A percentile compares a stretch with the other conserved stretches of the same genome.
Conservation (phyloP, 37 sponge, comb jelly and placozoan genomes). For the Tethya wilhelma region DNA sequence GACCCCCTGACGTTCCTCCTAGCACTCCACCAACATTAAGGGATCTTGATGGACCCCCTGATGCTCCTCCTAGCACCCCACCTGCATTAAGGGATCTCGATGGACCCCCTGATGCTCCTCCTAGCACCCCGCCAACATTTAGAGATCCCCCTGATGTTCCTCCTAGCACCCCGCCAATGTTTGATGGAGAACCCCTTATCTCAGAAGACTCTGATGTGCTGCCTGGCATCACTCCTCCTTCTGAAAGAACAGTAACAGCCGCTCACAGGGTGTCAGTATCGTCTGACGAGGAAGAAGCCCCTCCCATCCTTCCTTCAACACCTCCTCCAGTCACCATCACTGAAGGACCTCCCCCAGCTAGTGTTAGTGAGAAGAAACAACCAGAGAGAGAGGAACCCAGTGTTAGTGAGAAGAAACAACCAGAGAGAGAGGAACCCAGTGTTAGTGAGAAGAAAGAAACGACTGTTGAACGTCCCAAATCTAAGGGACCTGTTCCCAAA, state of each 20-base stretch:
- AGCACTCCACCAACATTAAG: too few species aligned
- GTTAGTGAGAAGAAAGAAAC: not conserved
- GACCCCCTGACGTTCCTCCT: too few species aligned
- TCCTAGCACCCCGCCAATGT: too few species aligned
- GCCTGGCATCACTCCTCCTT: too few species aligned
- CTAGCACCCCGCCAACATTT: not conserved
- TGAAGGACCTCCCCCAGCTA: conserved; percentile 41
- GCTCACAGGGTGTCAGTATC: too few species aligned
- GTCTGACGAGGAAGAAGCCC: not conserved
- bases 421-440: not conserved
- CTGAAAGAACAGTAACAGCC: too few species aligned
- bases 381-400: not conserved
- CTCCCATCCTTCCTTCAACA: conserved; percentile 25
- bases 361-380: not conserved
- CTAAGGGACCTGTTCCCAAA: conserved; percentile 36
- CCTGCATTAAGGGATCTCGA: not conserved
- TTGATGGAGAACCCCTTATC: too few species aligned
- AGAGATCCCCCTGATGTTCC: not conserved
- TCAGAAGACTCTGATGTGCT: not conserved
- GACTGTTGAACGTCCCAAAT: conserved; percentile 10
- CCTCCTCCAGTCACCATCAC: conserved; percentile 5
- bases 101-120: conserved; percentile 9
- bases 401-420: not conserved
- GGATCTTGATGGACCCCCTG: too few species aligned
- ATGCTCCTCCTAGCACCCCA: too few species aligned